Conservation (phyloP, 2,113 vertebrate genomes). For the Plestiodon gilberti region DNA sequence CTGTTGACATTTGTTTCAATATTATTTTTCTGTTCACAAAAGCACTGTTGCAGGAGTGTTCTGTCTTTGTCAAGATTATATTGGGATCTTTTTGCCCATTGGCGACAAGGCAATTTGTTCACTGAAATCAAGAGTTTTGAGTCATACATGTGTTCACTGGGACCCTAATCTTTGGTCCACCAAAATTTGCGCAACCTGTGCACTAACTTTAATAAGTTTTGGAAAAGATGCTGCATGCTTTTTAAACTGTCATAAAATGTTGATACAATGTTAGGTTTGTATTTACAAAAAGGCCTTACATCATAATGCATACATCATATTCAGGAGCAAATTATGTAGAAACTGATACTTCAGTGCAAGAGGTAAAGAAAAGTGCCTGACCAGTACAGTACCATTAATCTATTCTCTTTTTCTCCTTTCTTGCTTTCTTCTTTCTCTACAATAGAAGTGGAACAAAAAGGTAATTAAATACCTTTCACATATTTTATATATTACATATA, state of each 20-base stretch:
- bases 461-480: conserved; percentile 94
- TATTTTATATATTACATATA: conserved; percentile 78
- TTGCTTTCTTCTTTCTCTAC: conserved; percentile 88
- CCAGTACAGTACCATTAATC: conserved; percentile 88
- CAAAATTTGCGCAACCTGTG: background rate
- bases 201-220: conserved; percentile 20
- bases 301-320: conserved; percentile 32
- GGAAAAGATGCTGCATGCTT: conserved; percentile 31
- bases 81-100: background rate
- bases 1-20: background rate
- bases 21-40: background rate
- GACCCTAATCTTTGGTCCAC: background rate
- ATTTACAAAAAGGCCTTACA: conserved; percentile 42
- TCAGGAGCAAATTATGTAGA: conserved; percentile 67
- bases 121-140: conserved; percentile 28
- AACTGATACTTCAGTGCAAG: conserved; percentile 73
- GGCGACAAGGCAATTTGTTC: conserved; percentile 23
- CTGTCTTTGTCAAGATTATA: background rate
- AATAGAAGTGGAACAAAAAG: conserved; percentile 99
- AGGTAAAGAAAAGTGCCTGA: conserved; percentile 81
- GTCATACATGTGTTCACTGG: conserved; percentile 35
- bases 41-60: background rate
- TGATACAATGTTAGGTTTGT: conserved; percentile 54
- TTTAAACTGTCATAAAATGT: conserved; percentile 45
- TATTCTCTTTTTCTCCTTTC: conserved; percentile 89